Base-by-base conservation (phyloP, 2,113 vertebrate species). In the Charadrius vociferus region DNA sequence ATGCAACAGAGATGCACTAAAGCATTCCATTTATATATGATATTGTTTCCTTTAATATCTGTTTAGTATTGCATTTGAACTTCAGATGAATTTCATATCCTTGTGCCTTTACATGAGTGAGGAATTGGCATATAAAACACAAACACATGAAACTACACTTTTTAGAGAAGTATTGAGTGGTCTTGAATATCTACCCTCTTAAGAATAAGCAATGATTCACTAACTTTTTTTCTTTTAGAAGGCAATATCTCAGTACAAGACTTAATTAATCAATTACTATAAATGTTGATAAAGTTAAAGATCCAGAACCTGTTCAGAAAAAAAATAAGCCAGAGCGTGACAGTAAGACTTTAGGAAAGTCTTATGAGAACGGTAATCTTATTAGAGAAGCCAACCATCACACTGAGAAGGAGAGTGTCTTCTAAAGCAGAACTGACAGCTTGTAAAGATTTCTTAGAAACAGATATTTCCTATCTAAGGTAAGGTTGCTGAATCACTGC, bases 361-460 rank as follows among this genome's bases (percentile, higher is more conserved):
- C 58, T 85, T 55, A 36, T 19, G 32, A 86, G 50, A 92, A 88
- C 73, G 27, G 9, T 55, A 55, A 81, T 83, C 55, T 86, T 17
- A 50, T 86, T 90, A 86, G 37, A 77, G 55, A 93, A 96, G 37
- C 13, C 47, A 94, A 13, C 12, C 36, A 84, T 55, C 63, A 63
- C 56, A 63, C 23, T 0, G 1, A 82, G 58, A 87, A 87, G 88
- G 86, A 71, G 0, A 92, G 16, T 78, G 47, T 95, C 88, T 92
- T 86, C 39, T 81, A 78, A 95, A 94, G 71, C 72, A 55, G 58
- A 92, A 94, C 8, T 88, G 93, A 77, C 81, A 93, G 41, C 63
- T 90, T 70, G 47, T 78, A 88, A 88, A 88, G 36, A 34, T 55
- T 92, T 90, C 55, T 86, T 61, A 86, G 75, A 93, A 94, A 34